phyloP scores from a whole-genome alignment of 2,888 invertebrate species.

The Standfussiana lucernea region DNA sequence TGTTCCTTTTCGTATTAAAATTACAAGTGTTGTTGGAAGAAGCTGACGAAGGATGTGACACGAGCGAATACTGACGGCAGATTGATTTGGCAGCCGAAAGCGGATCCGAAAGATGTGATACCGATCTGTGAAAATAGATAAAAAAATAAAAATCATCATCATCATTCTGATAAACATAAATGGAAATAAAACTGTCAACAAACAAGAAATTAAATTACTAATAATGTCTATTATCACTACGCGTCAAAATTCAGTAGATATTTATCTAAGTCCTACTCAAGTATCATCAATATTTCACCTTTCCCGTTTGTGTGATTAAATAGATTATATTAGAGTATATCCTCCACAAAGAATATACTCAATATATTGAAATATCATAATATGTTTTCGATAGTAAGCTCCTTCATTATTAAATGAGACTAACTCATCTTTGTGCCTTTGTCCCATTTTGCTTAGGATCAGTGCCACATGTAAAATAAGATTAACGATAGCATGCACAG shows the following conservation, averaged over 20 bases:
- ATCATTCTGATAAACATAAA: background rate
- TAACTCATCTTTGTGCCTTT: background rate
- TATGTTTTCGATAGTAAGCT: no score
- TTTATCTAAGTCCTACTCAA: background rate
- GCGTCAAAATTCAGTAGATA: background rate
- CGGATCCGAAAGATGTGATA: conserved; percentile 75
- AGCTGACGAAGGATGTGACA: conserved; percentile 73
- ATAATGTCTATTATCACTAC: background rate
- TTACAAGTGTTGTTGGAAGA: conserved; percentile 73
- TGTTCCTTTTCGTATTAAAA: background rate
- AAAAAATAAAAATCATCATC: background rate
- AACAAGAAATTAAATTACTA: background rate
- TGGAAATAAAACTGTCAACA: background rate
- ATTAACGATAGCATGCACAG: background rate
- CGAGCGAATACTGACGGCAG: conserved; percentile 77
- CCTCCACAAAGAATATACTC: no score
- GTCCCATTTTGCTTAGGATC: background rate
- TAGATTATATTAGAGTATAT: no score
- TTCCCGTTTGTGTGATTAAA: background rate
- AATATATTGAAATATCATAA: no score
- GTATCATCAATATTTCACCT: background rate
- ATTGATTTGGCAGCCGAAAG: conserved; percentile 71
- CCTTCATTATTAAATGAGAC: no score
- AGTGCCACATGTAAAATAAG: background rate
- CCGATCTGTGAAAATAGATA: conserved; percentile 73